Evolutionary conservation across 2,888 invertebrate species (phyloP), one percentile per base, ranked within the genome.

Genomic region (Boloria euphrosyne): DNA sequence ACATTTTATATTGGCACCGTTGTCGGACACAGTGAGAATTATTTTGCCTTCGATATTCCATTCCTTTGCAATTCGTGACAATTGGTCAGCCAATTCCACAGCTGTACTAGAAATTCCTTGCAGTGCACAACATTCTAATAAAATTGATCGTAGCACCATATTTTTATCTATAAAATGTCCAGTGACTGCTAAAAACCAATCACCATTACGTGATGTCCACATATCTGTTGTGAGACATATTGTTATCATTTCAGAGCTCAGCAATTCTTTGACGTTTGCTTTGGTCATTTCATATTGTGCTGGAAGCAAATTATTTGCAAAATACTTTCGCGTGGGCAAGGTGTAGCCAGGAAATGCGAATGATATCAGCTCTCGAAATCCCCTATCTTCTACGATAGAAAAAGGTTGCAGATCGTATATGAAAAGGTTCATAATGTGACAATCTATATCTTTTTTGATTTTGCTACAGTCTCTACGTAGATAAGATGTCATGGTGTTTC

Each of bases 251-350:
- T 52, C 46, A 10, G 16, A 1, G 22, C 13, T 6, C 14, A 62
- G 10, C n/a, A 6, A 3, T 62, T 44, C 43, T 18, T 31, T 52
- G 14, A 22, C 22, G 6, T 51, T 43, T 31, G 52, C 47, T 57
- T 59, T 62, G 13, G 14, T 13, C 1, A 14, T 50, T 69, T 69
- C 69, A 47, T 66, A 69, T 3, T 17, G 51, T 7, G 49, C 44
- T 43, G 66, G 69, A 10, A 69, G 49, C 44, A 69, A 47, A 52
- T 59, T 63, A 47, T 69, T 69, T 59, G 63, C 49, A 52, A 69
- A 69, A 55, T 55, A 69, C 31, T 66, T 66, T 55, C 68, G 17
- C 0, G 60, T 31, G 0, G 68, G 66, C 13, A 69, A 63, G 13
- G 52, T 47, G 47, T 69, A 63, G 14, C 13, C n/a, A 4, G 66